Evolutionary conservation across 2,113 vertebrate species (phyloP).

Genomic region (Heterocephalus glaber): DNA sequence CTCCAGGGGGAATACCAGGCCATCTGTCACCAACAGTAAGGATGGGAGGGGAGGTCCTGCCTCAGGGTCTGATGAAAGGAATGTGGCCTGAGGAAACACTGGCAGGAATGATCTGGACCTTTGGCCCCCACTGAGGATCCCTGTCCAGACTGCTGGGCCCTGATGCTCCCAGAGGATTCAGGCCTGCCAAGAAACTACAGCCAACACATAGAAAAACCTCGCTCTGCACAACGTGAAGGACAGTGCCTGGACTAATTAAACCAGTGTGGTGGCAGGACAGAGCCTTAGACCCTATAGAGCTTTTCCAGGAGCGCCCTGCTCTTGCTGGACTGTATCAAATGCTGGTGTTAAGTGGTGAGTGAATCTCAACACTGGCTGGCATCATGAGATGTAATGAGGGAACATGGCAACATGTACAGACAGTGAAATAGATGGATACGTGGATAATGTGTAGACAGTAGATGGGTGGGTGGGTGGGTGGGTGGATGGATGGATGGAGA

Average conservation of each 20-base stretch:
- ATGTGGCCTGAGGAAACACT: background rate
- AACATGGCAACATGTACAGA: accelerated
- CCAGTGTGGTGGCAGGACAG: background rate
- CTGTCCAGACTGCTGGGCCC: background rate
- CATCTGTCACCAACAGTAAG: background rate
- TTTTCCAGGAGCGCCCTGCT: accelerated
- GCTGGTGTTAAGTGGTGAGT: too few species aligned
- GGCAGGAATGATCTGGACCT: background rate
- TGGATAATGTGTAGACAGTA: background rate
- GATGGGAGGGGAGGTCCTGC: background rate
- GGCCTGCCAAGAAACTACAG: background rate
- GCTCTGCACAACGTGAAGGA: background rate
- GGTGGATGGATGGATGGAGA: background rate
- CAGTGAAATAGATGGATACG: background rate
- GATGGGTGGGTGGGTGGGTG: accelerated
- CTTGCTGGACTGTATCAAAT: too few species aligned
- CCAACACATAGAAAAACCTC: background rate
- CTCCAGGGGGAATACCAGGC: background rate
- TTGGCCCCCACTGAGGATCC: background rate
- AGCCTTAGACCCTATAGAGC: background rate
- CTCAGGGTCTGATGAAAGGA: background rate
- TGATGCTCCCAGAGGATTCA: background rate
- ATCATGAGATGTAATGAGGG: background rate
- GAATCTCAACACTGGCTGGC: background rate
- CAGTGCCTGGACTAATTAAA: too few species aligned